phyloP scores from a whole-genome alignment of 2,797 vertebrate genomes.

The Neostethus bicornis region DNA sequence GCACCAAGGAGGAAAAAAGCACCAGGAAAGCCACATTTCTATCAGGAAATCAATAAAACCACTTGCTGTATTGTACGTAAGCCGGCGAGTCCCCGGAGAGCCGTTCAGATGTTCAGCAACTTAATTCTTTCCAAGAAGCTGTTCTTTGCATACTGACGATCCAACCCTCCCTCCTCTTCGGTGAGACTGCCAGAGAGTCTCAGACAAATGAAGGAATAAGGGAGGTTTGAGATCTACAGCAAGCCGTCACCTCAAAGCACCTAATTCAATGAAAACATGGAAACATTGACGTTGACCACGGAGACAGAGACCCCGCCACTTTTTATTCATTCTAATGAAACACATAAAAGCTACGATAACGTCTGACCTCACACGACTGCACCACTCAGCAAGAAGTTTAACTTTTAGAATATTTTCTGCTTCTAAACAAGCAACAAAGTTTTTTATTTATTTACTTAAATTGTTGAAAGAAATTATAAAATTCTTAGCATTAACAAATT shows the following conservation, averaged over 20 bases:
- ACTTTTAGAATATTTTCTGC: too few relatives aligned
- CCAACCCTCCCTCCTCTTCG: too few relatives aligned
- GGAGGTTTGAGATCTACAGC: slow-evolving; percentile 27
- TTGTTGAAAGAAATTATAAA: too few relatives aligned
- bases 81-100: slow-evolving; percentile 1
- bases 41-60: slow-evolving; percentile 22
- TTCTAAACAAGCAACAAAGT: too few relatives aligned
- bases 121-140: slow-evolving; percentile 7
- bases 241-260: slow-evolving; percentile 11
- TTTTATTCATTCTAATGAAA: slow-evolving; percentile 44
- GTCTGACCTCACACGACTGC: too few relatives aligned
- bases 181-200: slow-evolving; percentile 4
- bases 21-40: slow-evolving; percentile 8
- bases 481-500: too few relatives aligned
- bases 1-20: not conserved
- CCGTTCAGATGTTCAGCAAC: slow-evolving; percentile 12
- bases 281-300: slow-evolving; percentile 46
- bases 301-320: slow-evolving; percentile 28
- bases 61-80: slow-evolving; percentile 4
- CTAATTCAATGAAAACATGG: slow-evolving; percentile 51
- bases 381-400: too few relatives aligned
- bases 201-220: slow-evolving; percentile 13
- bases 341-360: slow-evolving; percentile 24
- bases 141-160: not conserved
- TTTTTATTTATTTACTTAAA: too few relatives aligned